These are phyloP conservation scores for Andrena chrysosceles DNA, from an alignment of 2,888 invertebrate genomes.

Conservation along the genomic window DNA sequence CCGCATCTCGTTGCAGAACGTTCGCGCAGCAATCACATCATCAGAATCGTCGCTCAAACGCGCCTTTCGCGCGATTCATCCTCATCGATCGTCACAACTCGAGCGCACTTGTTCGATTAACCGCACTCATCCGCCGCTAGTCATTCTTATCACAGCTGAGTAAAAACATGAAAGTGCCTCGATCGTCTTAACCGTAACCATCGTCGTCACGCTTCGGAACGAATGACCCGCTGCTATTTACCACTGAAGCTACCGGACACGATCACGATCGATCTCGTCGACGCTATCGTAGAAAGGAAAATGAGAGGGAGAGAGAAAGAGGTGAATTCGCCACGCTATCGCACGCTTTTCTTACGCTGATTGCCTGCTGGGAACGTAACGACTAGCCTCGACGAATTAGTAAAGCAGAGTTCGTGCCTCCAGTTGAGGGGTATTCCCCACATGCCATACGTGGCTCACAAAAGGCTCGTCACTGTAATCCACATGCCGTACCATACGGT, in stretches of 20 bases:
- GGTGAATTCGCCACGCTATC: background rate
- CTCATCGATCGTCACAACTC: background rate
- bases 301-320: background rate
- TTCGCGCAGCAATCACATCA: background rate
- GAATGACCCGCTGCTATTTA: background rate
- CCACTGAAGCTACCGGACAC: background rate
- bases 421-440: slow-evolving; percentile 81
- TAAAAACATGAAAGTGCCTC: background rate
- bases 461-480: slow-evolving; percentile 83
- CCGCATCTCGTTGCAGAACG: background rate
- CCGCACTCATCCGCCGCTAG: background rate
- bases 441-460: slow-evolving; percentile 85
- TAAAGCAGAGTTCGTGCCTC: slow-evolving; percentile 69
- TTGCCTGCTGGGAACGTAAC: slow-evolving; percentile 49
- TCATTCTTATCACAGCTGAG: slow-evolving; percentile 6
- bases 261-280: background rate
- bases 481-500: slow-evolving; percentile 81
- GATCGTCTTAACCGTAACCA: background rate
- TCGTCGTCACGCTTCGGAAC: background rate
- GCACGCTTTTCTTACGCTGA: slow-evolving; percentile 31
- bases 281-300: background rate
- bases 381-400: slow-evolving; percentile 45
- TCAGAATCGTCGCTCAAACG: background rate
- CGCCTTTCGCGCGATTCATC: background rate
- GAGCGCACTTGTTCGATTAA: background rate